Base-by-base conservation (phyloP, 2,113 vertebrate species). In the Cranoglanis bouderius region DNA sequence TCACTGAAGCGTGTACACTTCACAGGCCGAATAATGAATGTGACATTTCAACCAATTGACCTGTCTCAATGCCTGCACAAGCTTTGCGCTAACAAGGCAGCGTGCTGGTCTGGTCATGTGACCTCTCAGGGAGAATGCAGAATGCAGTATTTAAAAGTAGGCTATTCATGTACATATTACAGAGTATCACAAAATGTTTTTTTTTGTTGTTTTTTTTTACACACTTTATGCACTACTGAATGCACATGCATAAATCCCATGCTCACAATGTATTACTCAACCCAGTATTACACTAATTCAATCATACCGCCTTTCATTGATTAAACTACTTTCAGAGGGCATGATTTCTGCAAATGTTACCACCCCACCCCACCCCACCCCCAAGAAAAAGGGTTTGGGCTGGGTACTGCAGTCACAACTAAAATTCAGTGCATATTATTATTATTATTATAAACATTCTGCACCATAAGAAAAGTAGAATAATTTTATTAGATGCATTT, bases 311-410 rank as follows among this genome's bases (percentile, higher is more conserved):
- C 43, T 78, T 78, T 78, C 43, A 78, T n/a, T 49, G 75, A 78
- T 49, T 29, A 49, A 78, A 49, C 75, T 49, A 78, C 49, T 78
- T 77, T 49, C 38, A 32, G 85, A 61, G 26, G 14, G 43, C 70
- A 19, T 12, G n/a, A 21, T 43, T 86, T 86, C 70, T 86, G 85
- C 26, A 86, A 18, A 57, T n/a, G 49, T 59, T 59, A 59, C 85
- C n/a, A n/a, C n/a, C 53, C 85, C n/a, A n/a, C n/a, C n/a, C n/a
- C n/a, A n/a, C n/a, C n/a, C n/a, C n/a, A n/a, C n/a, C n/a, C n/a
- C n/a, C n/a, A n/a, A n/a, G n/a, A n/a, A n/a, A n/a, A n/a, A n/a
- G 14, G n/a, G 32, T 49, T 2, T 16, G 19, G 63, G 24, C 10
- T 19, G 29, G 46, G 84, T 6, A 4, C 4, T 51, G 65, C n/a